Evolutionary conservation across 1,140 invertebrate genomes (phyloP).

Genomic region (Varroa destructor): DNA sequence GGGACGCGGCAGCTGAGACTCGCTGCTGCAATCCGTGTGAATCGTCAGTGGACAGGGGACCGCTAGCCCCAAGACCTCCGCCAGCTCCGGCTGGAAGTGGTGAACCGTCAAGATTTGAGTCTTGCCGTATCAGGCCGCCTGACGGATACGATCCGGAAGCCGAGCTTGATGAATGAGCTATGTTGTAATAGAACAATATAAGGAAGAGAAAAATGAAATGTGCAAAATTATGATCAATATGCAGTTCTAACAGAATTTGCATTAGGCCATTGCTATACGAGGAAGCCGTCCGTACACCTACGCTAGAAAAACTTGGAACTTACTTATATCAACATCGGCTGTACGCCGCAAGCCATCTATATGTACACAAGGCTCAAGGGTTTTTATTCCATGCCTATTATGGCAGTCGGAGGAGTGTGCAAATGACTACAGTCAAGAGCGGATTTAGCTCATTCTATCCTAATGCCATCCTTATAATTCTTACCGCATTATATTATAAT

Average conservation of each 20-base stretch:
- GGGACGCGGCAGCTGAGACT: not conserved
- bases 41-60: not conserved
- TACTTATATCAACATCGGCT: not conserved
- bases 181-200: not conserved
- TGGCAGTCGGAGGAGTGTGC: no score
- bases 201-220: not conserved
- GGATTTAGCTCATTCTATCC: no score
- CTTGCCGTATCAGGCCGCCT: not conserved
- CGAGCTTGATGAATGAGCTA: slow-evolving; percentile 24
- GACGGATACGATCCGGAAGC: slow-evolving; percentile 25
- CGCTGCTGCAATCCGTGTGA: not conserved
- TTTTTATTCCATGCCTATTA: no score
- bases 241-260: not conserved
- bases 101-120: slow-evolving; percentile 13
- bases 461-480: no score
- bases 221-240: not conserved
- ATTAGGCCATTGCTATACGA: not conserved
- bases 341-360: no score
- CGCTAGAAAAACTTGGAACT: not conserved
- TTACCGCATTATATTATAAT: no score
- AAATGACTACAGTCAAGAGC: no score
- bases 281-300: not conserved
- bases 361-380: no score
- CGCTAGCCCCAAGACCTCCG: no score
- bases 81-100: not conserved